Conservation (phyloP, 2,113 vertebrate genomes). For the Cinclus mexicanus region DNA sequence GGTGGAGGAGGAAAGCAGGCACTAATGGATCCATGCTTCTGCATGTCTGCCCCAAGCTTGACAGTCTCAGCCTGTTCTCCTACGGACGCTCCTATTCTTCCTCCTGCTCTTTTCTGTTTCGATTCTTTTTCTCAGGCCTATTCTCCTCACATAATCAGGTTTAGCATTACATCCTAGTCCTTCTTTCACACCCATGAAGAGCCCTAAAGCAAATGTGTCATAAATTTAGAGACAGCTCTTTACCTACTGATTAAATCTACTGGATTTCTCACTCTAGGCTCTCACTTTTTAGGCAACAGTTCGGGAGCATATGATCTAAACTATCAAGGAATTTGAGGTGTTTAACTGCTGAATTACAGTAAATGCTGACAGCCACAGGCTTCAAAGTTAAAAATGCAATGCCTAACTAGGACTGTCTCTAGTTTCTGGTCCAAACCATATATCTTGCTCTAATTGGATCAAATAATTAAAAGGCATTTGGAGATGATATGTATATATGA, state of each 20-base stretch:
- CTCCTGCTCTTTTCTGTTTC: background rate
- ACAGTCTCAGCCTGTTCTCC: background rate
- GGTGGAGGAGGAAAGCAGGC: background rate
- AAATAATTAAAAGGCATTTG: background rate
- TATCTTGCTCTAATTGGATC: background rate
- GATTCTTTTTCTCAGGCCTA: background rate
- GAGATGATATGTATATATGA: background rate
- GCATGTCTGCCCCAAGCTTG: background rate
- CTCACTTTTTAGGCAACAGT: background rate
- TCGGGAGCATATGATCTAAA: background rate
- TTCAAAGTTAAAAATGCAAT: background rate
- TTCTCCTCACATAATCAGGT: background rate
- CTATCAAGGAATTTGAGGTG: background rate
- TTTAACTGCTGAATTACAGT: background rate
- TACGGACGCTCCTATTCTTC: background rate
- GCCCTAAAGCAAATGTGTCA: background rate
- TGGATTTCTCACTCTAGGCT: background rate
- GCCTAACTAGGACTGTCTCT: background rate
- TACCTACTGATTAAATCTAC: background rate
- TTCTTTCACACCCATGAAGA: background rate
- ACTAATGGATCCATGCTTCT: background rate
- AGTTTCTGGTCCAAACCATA: background rate
- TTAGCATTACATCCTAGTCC: background rate
- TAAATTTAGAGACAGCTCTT: background rate
- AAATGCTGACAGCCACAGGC: background rate